phyloP scores from a whole-genome alignment of 1,140 invertebrate species.

The Papilio polytes region DNA sequence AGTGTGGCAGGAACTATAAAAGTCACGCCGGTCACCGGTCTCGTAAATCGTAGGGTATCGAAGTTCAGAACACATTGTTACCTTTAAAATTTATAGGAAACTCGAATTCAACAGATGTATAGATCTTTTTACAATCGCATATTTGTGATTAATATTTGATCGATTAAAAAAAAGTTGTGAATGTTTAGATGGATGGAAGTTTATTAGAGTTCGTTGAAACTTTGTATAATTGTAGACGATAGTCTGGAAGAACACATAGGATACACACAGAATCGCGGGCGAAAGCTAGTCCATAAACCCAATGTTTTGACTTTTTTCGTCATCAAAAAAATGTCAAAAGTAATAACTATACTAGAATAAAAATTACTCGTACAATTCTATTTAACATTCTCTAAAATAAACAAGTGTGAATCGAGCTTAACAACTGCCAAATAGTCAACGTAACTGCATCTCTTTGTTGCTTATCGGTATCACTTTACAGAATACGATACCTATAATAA shows the following conservation, averaged over 20 bases:
- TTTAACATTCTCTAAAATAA: neutral
- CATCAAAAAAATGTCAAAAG: neutral
- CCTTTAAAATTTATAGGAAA: slow-evolving; percentile 12
- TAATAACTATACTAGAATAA: neutral
- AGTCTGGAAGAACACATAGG: too few species aligned
- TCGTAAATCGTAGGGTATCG: slow-evolving; percentile 50
- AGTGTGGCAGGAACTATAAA: slow-evolving; percentile 52
- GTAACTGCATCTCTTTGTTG: neutral
- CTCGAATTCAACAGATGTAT: neutral
- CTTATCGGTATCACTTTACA: slow-evolving; percentile 11
- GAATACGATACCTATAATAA: slow-evolving; percentile 16
- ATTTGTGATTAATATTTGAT: too few species aligned
- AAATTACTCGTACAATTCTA: neutral
- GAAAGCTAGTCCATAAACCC: too few species aligned
- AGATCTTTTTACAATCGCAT: neutral
- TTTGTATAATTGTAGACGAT: too few species aligned
- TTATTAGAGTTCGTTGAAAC: too few species aligned
- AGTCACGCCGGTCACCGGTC: slow-evolving; percentile 46
- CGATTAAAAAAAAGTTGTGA: too few species aligned
- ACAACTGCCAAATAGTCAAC: neutral
- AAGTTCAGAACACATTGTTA: slow-evolving; percentile 41
- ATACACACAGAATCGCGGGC: too few species aligned
- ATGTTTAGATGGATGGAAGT: too few species aligned
- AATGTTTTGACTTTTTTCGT: too few species aligned
- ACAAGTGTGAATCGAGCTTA: neutral